These are phyloP conservation scores for Zaprionus davidi DNA, from an alignment of 1,140 invertebrate species.

Conservation along the genomic window DNA sequence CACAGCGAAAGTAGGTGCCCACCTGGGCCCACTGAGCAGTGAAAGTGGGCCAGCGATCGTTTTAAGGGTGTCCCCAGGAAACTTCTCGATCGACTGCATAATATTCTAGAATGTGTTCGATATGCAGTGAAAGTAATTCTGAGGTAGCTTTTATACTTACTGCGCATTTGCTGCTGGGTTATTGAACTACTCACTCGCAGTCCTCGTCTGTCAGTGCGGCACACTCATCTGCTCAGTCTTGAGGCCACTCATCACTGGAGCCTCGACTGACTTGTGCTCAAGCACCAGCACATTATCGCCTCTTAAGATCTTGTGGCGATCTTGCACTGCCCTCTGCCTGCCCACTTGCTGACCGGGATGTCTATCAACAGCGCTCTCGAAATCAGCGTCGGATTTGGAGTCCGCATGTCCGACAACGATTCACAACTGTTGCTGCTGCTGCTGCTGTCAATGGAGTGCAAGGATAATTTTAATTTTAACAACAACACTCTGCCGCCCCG, in stretches of 20 bases:
- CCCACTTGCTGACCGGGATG: conserved; percentile 2
- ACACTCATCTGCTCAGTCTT: conserved; percentile 41
- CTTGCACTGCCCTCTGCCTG: conserved; percentile 7
- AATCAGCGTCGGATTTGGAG: conserved; percentile 16
- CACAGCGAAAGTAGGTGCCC: conserved; percentile 49
- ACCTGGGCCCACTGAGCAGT: conserved; percentile 26
- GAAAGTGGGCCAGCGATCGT: conserved; percentile 52
- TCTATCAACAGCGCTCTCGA: conserved; percentile 44
- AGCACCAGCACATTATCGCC: conserved; percentile 56
- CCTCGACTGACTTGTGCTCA: conserved; percentile 16
- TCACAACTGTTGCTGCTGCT: conserved; percentile 36
- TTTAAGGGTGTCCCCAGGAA: conserved; percentile 1
- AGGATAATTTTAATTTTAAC: conserved; percentile 63
- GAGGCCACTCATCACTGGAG: conserved; percentile 40
- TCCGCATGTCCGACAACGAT: conserved; percentile 23
- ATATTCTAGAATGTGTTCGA: neutral
- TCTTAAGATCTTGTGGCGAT: conserved; percentile 50
- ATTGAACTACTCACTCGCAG: neutral
- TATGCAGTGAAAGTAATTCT: neutral
- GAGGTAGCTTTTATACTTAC: neutral
- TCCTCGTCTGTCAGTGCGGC: conserved; percentile 6
- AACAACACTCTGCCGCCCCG: conserved; percentile 3
- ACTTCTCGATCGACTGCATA: neutral
- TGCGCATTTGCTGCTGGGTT: too few relatives aligned
- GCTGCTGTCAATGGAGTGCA: conserved; percentile 54